Conservation (phyloP, 2,113 vertebrate genomes). For the Burhinus oedicnemus region DNA sequence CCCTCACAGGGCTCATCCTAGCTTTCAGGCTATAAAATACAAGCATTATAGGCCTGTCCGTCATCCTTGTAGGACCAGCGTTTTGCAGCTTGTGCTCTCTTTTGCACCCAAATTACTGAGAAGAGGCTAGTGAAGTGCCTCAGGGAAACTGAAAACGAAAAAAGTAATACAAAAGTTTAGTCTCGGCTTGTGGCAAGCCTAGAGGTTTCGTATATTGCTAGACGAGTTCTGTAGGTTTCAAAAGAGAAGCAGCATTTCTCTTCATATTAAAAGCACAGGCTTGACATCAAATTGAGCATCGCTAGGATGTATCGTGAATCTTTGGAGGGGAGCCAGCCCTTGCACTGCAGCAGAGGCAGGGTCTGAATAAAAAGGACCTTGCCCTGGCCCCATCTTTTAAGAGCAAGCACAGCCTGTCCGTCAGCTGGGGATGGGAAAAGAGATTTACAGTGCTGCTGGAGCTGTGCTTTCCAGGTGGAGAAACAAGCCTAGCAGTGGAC, state of each 20-base stretch:
- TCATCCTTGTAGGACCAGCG: neutral
- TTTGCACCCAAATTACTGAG: neutral
- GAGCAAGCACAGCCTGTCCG: neutral
- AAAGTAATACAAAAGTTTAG: neutral
- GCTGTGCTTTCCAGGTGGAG: neutral
- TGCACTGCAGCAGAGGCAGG: neutral
- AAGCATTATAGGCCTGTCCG: neutral
- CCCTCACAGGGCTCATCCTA: neutral
- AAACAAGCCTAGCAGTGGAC: accelerated
- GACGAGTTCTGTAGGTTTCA: neutral
- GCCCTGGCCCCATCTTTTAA: neutral
- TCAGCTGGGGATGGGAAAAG: neutral
- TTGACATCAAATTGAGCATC: neutral
- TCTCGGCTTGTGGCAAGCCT: neutral
- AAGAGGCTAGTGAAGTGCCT: neutral
- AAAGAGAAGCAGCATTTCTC: neutral
- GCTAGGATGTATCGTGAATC: neutral
- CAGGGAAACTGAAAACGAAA: neutral
- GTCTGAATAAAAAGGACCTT: neutral
- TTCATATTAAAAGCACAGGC: neutral
- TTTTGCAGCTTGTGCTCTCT: neutral
- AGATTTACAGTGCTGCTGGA: neutral
- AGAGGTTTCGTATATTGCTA: neutral
- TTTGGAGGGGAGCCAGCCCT: neutral
- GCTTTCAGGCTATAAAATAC: neutral